A percentile compares a stretch with the other conserved stretches of the same genome.
Conservation (phyloP, 1,140 invertebrate species). For the Chrysomallon squamiferum region DNA sequence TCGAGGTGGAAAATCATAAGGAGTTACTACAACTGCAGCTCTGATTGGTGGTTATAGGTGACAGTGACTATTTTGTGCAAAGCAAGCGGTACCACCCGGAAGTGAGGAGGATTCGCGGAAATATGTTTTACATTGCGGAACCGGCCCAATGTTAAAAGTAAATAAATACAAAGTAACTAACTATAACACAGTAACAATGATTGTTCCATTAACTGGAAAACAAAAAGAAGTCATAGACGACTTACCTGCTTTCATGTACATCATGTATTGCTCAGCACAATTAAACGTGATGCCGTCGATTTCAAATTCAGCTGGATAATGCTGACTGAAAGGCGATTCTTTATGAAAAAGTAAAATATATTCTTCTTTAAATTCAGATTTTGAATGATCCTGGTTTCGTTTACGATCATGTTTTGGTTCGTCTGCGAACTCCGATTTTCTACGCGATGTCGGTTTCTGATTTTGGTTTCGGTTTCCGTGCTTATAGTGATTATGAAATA, state of each 20-base stretch:
- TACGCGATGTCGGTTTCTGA: not conserved
- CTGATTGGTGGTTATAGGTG: no score
- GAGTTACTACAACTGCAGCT: no score
- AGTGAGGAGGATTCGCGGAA: no score
- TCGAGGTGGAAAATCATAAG: no score
- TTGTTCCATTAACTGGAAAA: no score
- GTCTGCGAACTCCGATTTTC: not conserved
- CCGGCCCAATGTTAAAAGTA: no score
- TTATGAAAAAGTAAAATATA: slow-evolving; percentile 34
- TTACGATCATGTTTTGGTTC: not conserved
- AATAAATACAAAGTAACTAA: no score
- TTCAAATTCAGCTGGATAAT: slow-evolving; percentile 26
- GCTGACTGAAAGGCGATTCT: slow-evolving; percentile 46
- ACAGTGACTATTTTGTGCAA: no score
- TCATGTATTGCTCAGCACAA: slow-evolving; percentile 54
- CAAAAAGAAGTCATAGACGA: not conserved
- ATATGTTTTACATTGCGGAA: no score
- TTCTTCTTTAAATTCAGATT: slow-evolving; percentile 3
- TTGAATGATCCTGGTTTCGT: not conserved
- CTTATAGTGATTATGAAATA: not conserved
- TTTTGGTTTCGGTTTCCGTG: not conserved
- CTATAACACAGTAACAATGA: no score
- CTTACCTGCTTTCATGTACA: slow-evolving; percentile 50
- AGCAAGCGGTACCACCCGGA: no score
- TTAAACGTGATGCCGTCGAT: slow-evolving; percentile 31